Base-by-base conservation (phyloP, 2,113 vertebrate species). In the Ptilonorhynchus violaceus region DNA sequence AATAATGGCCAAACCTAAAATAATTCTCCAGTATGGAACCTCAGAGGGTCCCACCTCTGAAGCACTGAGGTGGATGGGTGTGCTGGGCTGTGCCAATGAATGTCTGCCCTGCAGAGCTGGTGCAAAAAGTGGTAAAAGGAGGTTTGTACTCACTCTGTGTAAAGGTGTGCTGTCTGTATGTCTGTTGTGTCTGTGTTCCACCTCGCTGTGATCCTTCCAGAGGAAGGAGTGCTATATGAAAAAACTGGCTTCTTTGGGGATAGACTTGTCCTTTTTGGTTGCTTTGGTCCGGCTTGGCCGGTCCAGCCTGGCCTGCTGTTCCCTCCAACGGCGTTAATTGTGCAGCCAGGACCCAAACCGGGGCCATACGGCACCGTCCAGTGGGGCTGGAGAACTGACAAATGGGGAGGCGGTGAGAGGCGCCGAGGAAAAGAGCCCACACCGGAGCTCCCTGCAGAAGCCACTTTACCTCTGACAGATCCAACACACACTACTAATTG, bases 101-200 rank as follows among this genome's bases (percentile, higher is more conserved):
- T 68, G 33, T 11, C 73, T 27, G 3, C 50, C 35, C 75, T 63
- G 53, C 55, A 52, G n/a, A 91, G 53, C 4, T 31, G 28, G 16
- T 5, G 33, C 91, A 92, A 81, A 47, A 95, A 86, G 95, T 11
- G 42, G 78, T 97, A 85, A 88, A 84, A 98, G 97, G 97, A 94
- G 96, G 81, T 88, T 95, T 90, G 75, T 53, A 8, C 55, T n/a
- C 11, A 13, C 12, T 1, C n/a, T 88, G 27, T 93, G 80, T 83
- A 59, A 72, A 37, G 3, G 18, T 33, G 16, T 78, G 28, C 85
- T 58, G 72, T 80, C 37, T 96, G 62, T 96, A 15, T 59, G 62
- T 97, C 55, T 68, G 75, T 94, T 42, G 44, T 90, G 23, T 84
- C 86, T 94, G 25, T 86, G 59, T 93, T 58, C 66, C 92, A 87